Evolutionary conservation across 1,140 invertebrate genomes (phyloP), one percentile per base, ranked within the genome.

Genomic region (Ephestia elutella): DNA sequence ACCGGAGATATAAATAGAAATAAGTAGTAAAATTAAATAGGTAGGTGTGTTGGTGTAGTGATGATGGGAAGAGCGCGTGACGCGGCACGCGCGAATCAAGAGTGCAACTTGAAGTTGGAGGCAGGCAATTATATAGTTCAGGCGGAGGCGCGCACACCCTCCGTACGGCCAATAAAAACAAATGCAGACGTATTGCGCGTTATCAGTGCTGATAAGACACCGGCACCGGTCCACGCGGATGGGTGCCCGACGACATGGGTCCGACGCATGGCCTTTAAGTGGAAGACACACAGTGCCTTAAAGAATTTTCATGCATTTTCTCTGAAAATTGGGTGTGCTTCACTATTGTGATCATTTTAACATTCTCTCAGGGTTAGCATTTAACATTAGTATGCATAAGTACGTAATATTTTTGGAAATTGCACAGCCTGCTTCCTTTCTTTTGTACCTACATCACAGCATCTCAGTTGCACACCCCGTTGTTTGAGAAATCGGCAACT

Each of bases 121-220:
- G 62, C 63, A 49, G 57, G 62, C 53, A 55, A 66, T 78, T 85
- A 70, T 87, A 87, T 86, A 85, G 68, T 62, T 66, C 65, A 64
- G 75, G 76, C 71, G 71, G 71, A 55, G 66, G 60, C 71, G 62
- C 65, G 68, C 82, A 85, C 80, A 75, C 82, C 84, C 78, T 77
- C 81, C 44, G 19, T 61, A 61, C 68, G 68, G 21, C 84, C 84
- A 87, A 87, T 87, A 66, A 68, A 70, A 73, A 72, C 66, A 73
- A 73, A 61, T 73, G 64, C 68, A 50, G 19, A 17, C 38, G 44
- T 48, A 57, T 38, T 61, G 50, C 32, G 5, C 59, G 64, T 70
- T 77, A 80, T 80, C 75, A 73, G 65, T 62, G 67, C 68, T 67
- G 74, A 79, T 84, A 81, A 78, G 61, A 38, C 72, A 63, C 57